Evolutionary conservation across 2,888 invertebrate genomes (phyloP), one percentile per base, ranked within the genome.

Genomic region (Coleophora flavipennella): DNA sequence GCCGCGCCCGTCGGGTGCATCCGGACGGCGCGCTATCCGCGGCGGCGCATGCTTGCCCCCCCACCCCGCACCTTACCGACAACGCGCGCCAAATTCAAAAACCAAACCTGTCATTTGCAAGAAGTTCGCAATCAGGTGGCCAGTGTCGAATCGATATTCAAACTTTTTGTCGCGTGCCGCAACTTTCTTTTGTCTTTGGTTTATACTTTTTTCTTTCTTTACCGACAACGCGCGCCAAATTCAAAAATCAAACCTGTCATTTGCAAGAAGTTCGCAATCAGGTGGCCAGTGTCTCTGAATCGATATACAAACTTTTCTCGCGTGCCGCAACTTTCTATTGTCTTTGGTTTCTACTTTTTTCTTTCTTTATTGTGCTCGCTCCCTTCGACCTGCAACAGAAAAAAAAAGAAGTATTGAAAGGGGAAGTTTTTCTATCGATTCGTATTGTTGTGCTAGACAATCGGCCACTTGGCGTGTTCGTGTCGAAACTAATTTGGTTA

Each of bases 1-100:
- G 89, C 86, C 72, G 89, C 87, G 76, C 84, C 87, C 85, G 91
- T 90, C 74, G 91, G 91, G 90, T 91, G 91, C 91, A 91, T 91
- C 87, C 90, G 90, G 80, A 62, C 65, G 63, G 64, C 48, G 55
- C 55, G 68, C 66, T 53, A 69, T 67, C 63, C 75, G 59, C 59
- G 66, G 59, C 60, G 68, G 63, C 71, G 67, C 78, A 74, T 74
- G 69, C 63, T 67, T 67, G 67, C 62, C 59, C 40, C n/a, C n/a
- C 51, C 62, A 60, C 62, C 55, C 57, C 42, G 35, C 42, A 32
- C 38, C 33, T 40, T 42, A 31, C 52, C 52, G 48, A 51, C 54
- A 43, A 46, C 49, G 43, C 44, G 46, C 38, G 34, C 40, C 46
- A 40, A 40, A 45, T 50, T 59, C 56, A 49, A 61, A 61, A 34